Conservation (phyloP, 2,888 invertebrate species). For the Chesias legatella region DNA sequence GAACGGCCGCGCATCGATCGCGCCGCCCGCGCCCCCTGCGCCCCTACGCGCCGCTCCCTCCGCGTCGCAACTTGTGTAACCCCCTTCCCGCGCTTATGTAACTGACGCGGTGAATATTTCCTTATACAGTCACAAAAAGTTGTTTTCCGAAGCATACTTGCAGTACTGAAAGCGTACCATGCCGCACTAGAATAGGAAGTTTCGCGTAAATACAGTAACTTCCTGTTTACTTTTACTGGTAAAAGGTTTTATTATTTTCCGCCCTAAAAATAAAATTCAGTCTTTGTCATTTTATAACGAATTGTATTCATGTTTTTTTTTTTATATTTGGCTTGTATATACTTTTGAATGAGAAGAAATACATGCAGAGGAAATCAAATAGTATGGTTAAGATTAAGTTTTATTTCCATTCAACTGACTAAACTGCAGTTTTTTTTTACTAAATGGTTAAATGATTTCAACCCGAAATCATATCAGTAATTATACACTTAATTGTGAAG, state of each 20-base stretch:
- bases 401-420: too few species aligned
- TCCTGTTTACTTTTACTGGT: slow-evolving; percentile 14
- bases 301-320: too few species aligned
- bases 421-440: too few species aligned
- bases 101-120: slow-evolving; percentile 68
- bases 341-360: too few species aligned
- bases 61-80: slow-evolving; percentile 57
- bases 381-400: too few species aligned
- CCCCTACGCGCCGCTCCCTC: slow-evolving; percentile 30
- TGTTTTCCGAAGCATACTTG: slow-evolving; percentile 21
- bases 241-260: slow-evolving; percentile 5
- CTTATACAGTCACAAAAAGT: slow-evolving; percentile 36
- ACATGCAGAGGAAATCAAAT: too few species aligned
- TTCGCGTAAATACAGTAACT: slow-evolving; percentile 9
- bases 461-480: too few species aligned
- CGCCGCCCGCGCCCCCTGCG: slow-evolving; percentile 32
- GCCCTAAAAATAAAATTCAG: slow-evolving; percentile 3
- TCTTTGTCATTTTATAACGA: too few species aligned
- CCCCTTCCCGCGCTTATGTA: slow-evolving; percentile 65
- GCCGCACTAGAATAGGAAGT: slow-evolving; percentile 14
- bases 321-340: too few species aligned
- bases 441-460: too few species aligned
- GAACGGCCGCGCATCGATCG: slow-evolving; percentile 78
- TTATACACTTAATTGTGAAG: background rate
- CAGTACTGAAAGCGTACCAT: slow-evolving; percentile 7